Base-by-base conservation (phyloP, 2,888 invertebrate genomes). In the Tenthredo scrophulariae region DNA sequence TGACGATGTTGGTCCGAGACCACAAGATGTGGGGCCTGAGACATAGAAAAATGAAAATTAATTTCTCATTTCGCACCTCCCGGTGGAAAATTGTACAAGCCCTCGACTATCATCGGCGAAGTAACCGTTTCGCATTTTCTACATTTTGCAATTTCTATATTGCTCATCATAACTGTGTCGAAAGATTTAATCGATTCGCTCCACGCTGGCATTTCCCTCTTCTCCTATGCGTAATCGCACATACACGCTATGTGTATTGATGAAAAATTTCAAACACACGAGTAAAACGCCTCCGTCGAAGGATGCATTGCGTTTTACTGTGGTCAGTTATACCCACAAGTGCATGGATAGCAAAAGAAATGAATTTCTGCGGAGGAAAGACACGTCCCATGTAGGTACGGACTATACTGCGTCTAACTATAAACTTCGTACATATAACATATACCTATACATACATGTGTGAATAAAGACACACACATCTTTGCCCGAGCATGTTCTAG, bases 291-390 rank as follows among this genome's bases (percentile, higher is more conserved):
- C 5, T 54, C n/a, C 7, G 6, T 54, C 67, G 29, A 29, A 26
- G 67, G 67, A 67, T 67, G 67, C 67, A 26, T 29, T 33, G 67
- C 33, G 67, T 33, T 33, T 67, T 67, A 67, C 67, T 67, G 29
- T 29, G 67, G 29, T 67, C 33, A 67, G 22, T 29, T 6, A 67
- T 67, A 29, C 67, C 54, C 54, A n/a, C 54, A n/a, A 33, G 67
- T 67, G 18, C 18, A 10, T 67, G 33, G 67, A 67, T 67, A 26
- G 67, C 67, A 67, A 67, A 67, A n/a, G n/a, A 67, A 67, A 13
- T 29, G 29, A 29, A 29, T 67, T 33, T 67, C 33, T 13, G n/a
- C n/a, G n/a, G 13, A 67, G 67, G 67, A 67, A 29, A 67, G 26
- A 67, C 26, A 67, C 33, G 67, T 67, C 13, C 29, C 33, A 29